Evolutionary conservation across 2,888 invertebrate species (phyloP).

Genomic region (Cosmopolites sordidus): DNA sequence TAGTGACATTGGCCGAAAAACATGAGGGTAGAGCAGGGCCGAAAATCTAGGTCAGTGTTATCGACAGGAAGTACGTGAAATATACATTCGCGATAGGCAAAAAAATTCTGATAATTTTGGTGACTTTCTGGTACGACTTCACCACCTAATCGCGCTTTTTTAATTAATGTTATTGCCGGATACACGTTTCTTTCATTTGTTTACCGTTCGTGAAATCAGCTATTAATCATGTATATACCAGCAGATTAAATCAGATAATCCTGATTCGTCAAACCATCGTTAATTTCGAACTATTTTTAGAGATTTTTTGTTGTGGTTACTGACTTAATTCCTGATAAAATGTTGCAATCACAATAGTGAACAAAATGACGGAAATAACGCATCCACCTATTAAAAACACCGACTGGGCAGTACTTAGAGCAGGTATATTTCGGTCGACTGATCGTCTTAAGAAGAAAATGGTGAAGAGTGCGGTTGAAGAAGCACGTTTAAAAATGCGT

Average conservation of each 20-base stretch:
- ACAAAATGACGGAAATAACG: constrained; percentile 10
- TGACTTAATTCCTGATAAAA: too few relatives aligned
- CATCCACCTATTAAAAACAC: constrained; percentile 34
- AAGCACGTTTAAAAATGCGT: constrained; percentile 49
- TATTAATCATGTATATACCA: too few relatives aligned
- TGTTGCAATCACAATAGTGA: too few relatives aligned
- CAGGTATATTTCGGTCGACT: constrained; percentile 49
- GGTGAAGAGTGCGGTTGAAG: constrained; percentile 6
- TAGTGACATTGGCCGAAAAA: background rate
- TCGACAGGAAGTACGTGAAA: background rate
- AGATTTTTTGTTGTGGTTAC: too few relatives aligned
- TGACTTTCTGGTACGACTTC: background rate
- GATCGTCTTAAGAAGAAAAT: constrained; percentile 39
- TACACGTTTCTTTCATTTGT: too few relatives aligned
- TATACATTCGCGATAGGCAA: background rate
- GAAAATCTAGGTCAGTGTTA: background rate
- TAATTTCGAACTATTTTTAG: too few relatives aligned
- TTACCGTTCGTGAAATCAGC: too few relatives aligned
- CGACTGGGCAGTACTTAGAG: constrained; percentile 58
- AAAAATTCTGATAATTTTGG: background rate
- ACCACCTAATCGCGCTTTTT: too few relatives aligned
- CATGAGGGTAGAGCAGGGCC: background rate
- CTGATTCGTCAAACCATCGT: too few relatives aligned
- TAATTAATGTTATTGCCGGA: too few relatives aligned
- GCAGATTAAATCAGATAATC: too few relatives aligned